Percentiles rank a stretch among this genome's conserved stretches.
Conservation (phyloP, 1,140 invertebrate genomes). For the Aphidius gifuensis region DNA sequence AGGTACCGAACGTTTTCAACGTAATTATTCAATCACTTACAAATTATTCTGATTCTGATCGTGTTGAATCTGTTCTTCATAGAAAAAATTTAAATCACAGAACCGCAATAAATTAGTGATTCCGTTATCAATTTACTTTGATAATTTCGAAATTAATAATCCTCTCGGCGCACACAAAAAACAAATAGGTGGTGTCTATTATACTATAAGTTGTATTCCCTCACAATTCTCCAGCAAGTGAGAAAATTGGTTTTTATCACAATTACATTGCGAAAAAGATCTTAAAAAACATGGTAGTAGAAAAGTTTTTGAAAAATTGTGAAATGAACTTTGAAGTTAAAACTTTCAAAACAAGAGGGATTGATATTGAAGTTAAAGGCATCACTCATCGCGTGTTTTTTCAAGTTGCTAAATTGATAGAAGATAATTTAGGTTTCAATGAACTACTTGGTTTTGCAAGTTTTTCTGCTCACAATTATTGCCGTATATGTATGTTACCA, state of each 20-base stretch:
- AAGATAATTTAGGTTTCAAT: slow-evolving; percentile 23
- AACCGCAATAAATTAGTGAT: neutral
- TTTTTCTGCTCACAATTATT: too few species aligned
- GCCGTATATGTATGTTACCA: too few species aligned
- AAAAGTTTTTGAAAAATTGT: slow-evolving; percentile 25
- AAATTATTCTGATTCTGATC: neutral
- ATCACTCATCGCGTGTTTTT: slow-evolving; percentile 24
- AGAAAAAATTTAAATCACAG: neutral
- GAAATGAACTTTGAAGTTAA: slow-evolving; percentile 22
- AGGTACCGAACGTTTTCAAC: slow-evolving; percentile 5
- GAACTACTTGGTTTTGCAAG: too few species aligned
- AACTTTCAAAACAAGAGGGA: slow-evolving; percentile 25
- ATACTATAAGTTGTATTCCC: slow-evolving; percentile 26
- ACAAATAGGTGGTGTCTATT: slow-evolving; percentile 20
- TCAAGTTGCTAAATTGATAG: slow-evolving; percentile 27
- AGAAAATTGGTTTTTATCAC: slow-evolving; percentile 28
- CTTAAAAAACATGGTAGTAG: slow-evolving; percentile 13
- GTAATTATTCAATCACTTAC: neutral
- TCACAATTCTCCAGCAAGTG: slow-evolving; percentile 24
- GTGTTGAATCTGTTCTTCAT: neutral
- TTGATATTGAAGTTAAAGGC: slow-evolving; percentile 24
- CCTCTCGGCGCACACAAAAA: neutral
- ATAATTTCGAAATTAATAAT: slow-evolving; percentile 2
- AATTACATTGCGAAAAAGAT: slow-evolving; percentile 28
- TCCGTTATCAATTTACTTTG: neutral